phyloP scores from a whole-genome alignment of 2,113 vertebrate genomes.

The Phylloscopus whistleri region DNA sequence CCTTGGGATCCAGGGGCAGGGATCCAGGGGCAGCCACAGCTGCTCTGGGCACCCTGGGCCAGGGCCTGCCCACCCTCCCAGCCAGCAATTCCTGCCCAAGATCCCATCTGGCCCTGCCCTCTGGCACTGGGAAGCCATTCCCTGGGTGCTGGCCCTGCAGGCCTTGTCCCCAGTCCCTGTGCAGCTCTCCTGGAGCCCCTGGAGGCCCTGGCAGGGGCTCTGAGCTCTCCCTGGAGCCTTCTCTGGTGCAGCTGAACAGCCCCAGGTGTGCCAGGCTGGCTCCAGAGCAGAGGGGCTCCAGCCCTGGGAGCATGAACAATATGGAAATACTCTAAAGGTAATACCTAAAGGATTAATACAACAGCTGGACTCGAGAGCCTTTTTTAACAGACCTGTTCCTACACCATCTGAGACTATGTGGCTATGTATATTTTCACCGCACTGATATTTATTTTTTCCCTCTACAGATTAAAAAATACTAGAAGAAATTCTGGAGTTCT shows the following conservation, averaged over 20 bases:
- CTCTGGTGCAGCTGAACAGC: not conserved
- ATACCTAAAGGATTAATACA: not conserved
- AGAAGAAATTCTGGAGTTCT: not conserved
- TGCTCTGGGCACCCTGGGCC: not conserved
- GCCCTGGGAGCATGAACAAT: rapidly evolving
- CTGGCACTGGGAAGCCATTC: too few relatives aligned
- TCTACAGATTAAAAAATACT: not conserved
- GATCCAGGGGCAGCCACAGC: too few relatives aligned
- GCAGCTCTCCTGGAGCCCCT: not conserved
- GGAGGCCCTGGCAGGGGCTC: not conserved
- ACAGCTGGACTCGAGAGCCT: not conserved
- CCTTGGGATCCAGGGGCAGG: too few relatives aligned
- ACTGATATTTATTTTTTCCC: not conserved
- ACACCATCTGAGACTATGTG: not conserved
- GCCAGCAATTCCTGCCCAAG: rapidly evolving
- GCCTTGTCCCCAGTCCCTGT: not conserved
- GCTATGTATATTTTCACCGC: not conserved
- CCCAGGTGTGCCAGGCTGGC: not conserved
- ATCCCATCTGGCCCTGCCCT: too few relatives aligned
- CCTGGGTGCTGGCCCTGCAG: too few relatives aligned
- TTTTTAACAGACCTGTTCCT: not conserved
- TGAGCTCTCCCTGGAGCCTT: not conserved
- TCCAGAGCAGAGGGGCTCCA: not conserved
- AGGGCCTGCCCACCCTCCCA: not conserved
- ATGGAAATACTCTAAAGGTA: not conserved